Evolutionary conservation across 1,140 invertebrate species (phyloP), one percentile per base, ranked within the genome.

Genomic region (Stegodyphus mimosarum): DNA sequence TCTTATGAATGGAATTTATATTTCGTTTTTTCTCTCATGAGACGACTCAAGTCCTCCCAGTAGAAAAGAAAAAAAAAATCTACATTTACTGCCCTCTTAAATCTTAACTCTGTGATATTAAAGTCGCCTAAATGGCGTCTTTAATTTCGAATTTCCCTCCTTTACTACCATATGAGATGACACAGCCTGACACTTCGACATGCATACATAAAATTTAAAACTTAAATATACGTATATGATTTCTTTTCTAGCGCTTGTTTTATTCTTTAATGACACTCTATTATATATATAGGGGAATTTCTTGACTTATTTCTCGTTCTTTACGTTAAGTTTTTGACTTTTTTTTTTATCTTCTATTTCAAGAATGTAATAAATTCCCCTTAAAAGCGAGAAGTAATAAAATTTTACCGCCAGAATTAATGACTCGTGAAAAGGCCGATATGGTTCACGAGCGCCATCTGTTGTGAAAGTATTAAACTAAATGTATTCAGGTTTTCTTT

Each of bases 381-480:
- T 53, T 80, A 80, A 78, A 77, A 80, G 69, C 69, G 69, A 71
- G 52, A 80, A 80, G 78, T 80, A 72, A 80, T 80, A 80, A 80
- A 80, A 80, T 70, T 80, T 80, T 80, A 80, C 78, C 78, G 78
- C 78, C 53, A 80, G 60, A 72, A 18, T 80, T 80, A 80, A 80
- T 80, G 78, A 80, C 63, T 18, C 78, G 69, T 80, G n/a, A 71
- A 72, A 72, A 63, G 52, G 17, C 33, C 7, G 67, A 17, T 80
- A 5, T 67, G 64, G 74, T 76, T 18, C 60, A 64, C 11, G 64
- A 49, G 78, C 78, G 78, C 69, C 78, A 80, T 80, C 78, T 80
- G 78, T 63, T 63, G 52, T 60, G 0, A 53, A 49, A 33, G 13
- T 71, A 63, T 71, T 11, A 60, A 71, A 80, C 69, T 72, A 80